Base-by-base conservation (phyloP, 1,140 invertebrate genomes). In the Conopomorpha cramerella region DNA sequence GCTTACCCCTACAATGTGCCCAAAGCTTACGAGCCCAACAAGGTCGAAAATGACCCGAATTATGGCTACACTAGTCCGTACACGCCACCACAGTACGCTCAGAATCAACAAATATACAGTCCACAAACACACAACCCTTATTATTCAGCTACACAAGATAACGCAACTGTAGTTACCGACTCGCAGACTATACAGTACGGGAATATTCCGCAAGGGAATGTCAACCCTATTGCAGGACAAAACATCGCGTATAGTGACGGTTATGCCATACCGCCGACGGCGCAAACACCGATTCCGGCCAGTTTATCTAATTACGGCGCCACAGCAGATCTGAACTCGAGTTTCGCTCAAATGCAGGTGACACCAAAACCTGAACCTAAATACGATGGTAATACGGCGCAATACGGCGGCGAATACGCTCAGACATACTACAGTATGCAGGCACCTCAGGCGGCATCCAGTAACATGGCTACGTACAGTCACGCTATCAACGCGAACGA, bases 311-410 rank as follows among this genome's bases (percentile, higher is more conserved):
- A 43, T 46, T 27, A n/a, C 33, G 33, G n/a, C 41, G 10, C 34
- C 51, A 26, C 57, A 26, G 38, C 43, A 0, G 61, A 72, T 16
- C 46, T 72, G n/a, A 61, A 44, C 15, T 31, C 56, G 0, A 64
- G 55, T 35, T 70, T 74, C 27, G 49, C 61, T 1, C 56, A 70
- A 34, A 68, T 74, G 67, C 59, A 71, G 16, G 39, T 74, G 1
- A 44, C 52, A 3, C 49, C 49, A 1, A 65, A 67, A 37, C 31
- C 49, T 1, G 60, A 62, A 3, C 34, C 48, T 6, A n/a, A n/a
- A n/a, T n/a, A n/a, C 3, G 23, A 18, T 30, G 28, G 18, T 8
- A 18, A 35, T 7, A 12, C 30, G 2, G 8, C 14, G 7, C 18
- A 8, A n/a, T 32, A 23, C n/a, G 14, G 7, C 8, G 8, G 8